These are phyloP conservation scores for Hydrotaea diabolus DNA, from an alignment of 2,888 invertebrate species.

Conservation along the genomic window DNA sequence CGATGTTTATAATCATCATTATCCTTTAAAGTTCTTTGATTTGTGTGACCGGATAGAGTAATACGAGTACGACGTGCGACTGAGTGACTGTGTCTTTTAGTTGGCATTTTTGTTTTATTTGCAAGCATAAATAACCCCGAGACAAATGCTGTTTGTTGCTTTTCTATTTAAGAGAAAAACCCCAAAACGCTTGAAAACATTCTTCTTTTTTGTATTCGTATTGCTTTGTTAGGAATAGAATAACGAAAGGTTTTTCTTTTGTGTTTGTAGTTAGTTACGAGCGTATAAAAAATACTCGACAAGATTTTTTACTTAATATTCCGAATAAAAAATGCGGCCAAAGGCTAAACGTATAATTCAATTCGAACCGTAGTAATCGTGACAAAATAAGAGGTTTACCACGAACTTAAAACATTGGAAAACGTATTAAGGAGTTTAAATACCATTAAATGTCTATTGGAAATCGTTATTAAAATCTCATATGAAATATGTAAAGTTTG, in stretches of 20 bases:
- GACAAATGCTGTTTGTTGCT: neutral
- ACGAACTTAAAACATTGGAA: too few relatives aligned
- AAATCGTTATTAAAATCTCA: too few relatives aligned
- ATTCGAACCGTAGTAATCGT: neutral
- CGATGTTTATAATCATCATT: conserved; percentile 18
- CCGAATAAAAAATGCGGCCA: neutral
- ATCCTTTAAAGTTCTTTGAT: conserved; percentile 32
- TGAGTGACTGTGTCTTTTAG: neutral
- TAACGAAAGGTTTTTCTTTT: neutral
- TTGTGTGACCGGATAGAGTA: neutral
- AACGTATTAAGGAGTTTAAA: too few relatives aligned
- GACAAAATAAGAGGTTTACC: neutral
- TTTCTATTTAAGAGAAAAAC: neutral
- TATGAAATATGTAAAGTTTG: too few relatives aligned
- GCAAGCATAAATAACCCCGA: neutral
- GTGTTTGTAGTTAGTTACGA: neutral
- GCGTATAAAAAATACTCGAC: neutral
- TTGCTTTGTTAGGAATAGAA: neutral
- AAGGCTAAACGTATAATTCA: neutral
- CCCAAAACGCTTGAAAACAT: conserved; percentile 1
- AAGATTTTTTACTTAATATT: conserved; percentile 13
- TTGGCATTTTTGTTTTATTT: neutral
- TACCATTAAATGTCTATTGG: too few relatives aligned
- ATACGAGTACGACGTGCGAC: neutral
- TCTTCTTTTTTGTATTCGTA: too few relatives aligned